Evolutionary conservation across 2,888 invertebrate species (phyloP), one percentile per base, ranked within the genome.

Genomic region (Drosophila neutralis): DNA sequence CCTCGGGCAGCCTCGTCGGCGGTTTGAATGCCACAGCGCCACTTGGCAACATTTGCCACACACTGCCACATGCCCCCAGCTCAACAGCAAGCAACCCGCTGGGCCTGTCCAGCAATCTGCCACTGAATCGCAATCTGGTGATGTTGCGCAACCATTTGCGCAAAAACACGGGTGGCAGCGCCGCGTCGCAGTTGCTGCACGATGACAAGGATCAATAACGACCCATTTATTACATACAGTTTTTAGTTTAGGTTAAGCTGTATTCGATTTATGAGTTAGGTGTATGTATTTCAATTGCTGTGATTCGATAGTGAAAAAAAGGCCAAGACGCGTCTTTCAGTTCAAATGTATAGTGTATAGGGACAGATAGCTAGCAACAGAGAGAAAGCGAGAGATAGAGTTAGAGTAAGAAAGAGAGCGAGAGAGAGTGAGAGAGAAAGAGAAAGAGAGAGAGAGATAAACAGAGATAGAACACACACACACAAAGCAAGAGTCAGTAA

Each of bases 101-200:
- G 76, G 87, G 90, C 38, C 83, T 91, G 62, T 77, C 90, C 74
- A 91, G 88, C 68, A 92, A 92, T 82, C 80, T 92, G 76, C 92
- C 92, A 61, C 82, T 93, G 62, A 93, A 91, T 80, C 91, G 93
- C 57, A 93, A 93, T 76, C 88, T 91, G 76, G 92, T 93, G 67
- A 93, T 93, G 89, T 82, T 93, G 62, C 85, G 93, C 53, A 93
- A 93, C 83, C 93, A 93, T 78, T 87, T 93, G 85, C 91, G 93
- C 49, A 93, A 92, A 69, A 92, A 92, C 38, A 92, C 90, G 31
- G 80, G 83, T 31, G 67, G 72, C 42, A 84, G 62, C 61, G 84
- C 78, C 61, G 33, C 40, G 61, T 29, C 40, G 21, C 73, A 70
- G 40, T 33, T 73, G 58, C 72, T 82, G 73, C 83, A 84, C 57